Conservation (phyloP, 2,113 vertebrate species). For the Anolis sagrei region DNA sequence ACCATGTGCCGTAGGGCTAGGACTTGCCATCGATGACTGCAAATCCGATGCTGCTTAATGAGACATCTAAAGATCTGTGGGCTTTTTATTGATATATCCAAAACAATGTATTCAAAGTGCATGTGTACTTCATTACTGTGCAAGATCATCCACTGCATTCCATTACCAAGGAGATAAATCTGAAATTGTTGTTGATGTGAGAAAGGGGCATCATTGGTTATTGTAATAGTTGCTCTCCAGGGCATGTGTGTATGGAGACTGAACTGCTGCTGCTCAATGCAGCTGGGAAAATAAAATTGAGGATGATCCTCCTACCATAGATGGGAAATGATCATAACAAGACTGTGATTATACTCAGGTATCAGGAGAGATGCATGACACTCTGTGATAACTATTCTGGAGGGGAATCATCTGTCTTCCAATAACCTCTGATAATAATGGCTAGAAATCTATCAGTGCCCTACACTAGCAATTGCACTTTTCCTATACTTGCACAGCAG, state of each 20-base stretch:
- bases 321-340: not conserved
- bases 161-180: conserved; percentile 15
- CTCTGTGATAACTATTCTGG: not conserved
- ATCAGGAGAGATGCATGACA: not conserved
- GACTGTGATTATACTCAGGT: too few species aligned
- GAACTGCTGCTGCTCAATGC: not conserved
- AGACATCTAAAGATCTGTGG: conserved; percentile 47
- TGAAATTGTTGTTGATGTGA: not conserved
- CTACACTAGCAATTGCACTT: too few species aligned
- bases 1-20: not conserved
- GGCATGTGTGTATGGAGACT: not conserved
- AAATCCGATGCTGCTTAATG: conserved; percentile 21
- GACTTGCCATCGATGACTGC: not conserved
- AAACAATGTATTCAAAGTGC: conserved; percentile 8
- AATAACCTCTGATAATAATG: not conserved
- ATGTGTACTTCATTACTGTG: conserved; percentile 35
- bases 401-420: not conserved
- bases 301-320: not conserved
- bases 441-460: too few species aligned
- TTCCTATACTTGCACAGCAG: too few species aligned
- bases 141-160: not conserved
- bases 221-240: not conserved
- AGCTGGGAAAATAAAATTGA: not conserved
- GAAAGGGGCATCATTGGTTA: not conserved
- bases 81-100: not conserved